Evolutionary conservation across 2,888 invertebrate genomes (phyloP).

Genomic region (Caenorhabditis virilis): DNA sequence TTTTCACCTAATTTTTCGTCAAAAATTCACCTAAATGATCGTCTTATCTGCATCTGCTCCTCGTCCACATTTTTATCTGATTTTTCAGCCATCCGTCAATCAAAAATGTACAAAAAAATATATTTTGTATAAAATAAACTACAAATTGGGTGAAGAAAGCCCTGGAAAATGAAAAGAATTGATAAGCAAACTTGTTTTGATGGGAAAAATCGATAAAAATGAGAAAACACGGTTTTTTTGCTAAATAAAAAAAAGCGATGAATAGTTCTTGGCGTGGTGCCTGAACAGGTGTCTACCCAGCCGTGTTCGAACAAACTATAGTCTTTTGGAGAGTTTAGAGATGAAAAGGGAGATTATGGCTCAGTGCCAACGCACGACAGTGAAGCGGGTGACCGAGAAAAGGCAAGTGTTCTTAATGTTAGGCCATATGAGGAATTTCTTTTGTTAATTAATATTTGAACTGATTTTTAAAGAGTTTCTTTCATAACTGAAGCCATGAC

Average conservation of each 20-base stretch:
- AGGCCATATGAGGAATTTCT: too few relatives aligned
- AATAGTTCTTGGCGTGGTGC: constrained; percentile 2
- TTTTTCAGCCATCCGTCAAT: not conserved
- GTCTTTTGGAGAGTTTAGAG: too few relatives aligned
- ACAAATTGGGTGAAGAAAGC: not conserved
- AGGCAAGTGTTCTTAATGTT: too few relatives aligned
- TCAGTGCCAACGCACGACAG: too few relatives aligned
- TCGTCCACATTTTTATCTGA: not conserved
- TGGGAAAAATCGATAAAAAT: not conserved
- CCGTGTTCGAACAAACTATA: too few relatives aligned
- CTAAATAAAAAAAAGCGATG: not conserved
- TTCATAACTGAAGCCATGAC: too few relatives aligned
- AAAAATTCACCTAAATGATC: constrained; percentile 15
- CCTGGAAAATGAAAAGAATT: not conserved
- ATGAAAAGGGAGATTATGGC: too few relatives aligned
- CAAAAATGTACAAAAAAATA: not conserved
- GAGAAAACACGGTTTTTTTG: not conserved
- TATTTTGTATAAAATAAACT: not conserved
- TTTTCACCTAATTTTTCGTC: not conserved
- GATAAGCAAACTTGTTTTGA: not conserved
- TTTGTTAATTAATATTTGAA: too few relatives aligned
- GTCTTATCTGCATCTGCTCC: constrained; percentile 5
- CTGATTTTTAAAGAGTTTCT: too few relatives aligned
- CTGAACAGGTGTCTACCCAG: constrained; percentile 4
- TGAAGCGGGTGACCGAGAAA: too few relatives aligned